These are phyloP conservation scores for Ploceus nigricollis DNA, from an alignment of 2,113 vertebrate genomes.

Conservation along the genomic window DNA sequence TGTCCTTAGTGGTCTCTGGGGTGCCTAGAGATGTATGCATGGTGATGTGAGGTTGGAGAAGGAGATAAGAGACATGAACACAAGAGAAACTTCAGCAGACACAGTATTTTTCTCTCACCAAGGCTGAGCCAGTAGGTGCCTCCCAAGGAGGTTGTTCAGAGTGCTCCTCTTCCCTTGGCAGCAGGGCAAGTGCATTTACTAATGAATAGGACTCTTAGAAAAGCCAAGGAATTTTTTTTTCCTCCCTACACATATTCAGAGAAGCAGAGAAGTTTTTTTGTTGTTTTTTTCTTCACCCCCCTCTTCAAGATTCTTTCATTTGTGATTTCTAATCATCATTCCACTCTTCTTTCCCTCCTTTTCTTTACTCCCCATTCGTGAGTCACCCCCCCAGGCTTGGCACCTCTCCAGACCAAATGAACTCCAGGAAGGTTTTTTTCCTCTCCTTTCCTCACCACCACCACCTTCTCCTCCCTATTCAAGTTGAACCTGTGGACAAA, in stretches of 20 bases:
- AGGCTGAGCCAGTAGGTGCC: neutral
- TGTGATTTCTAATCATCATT: conserved; percentile 57
- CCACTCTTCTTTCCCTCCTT: neutral
- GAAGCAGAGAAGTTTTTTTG: neutral
- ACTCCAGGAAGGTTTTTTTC: conserved; percentile 11
- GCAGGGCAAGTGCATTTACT: neutral
- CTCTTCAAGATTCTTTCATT: conserved; percentile 31
- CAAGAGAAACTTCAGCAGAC: neutral
- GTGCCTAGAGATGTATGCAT: neutral
- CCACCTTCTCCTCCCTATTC: conserved; percentile 54
- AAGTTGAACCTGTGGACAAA: conserved; percentile 64
- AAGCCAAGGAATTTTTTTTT: neutral
- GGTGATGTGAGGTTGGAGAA: neutral
- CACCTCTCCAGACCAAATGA: conserved; percentile 37
- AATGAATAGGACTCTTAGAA: conserved; percentile 55
- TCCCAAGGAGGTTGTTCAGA: neutral
- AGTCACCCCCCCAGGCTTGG: conserved; percentile 55
- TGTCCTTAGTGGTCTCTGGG: neutral
- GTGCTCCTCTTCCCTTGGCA: conserved; percentile 51
- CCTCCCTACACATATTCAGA: neutral
- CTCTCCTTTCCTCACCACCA: neutral
- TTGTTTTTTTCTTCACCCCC: neutral
- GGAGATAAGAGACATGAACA: neutral
- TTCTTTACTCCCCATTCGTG: conserved; percentile 1
- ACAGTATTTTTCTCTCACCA: rapidly evolving